Evolutionary conservation across 2,888 invertebrate species (phyloP).

Genomic region (Beris morrisii): DNA sequence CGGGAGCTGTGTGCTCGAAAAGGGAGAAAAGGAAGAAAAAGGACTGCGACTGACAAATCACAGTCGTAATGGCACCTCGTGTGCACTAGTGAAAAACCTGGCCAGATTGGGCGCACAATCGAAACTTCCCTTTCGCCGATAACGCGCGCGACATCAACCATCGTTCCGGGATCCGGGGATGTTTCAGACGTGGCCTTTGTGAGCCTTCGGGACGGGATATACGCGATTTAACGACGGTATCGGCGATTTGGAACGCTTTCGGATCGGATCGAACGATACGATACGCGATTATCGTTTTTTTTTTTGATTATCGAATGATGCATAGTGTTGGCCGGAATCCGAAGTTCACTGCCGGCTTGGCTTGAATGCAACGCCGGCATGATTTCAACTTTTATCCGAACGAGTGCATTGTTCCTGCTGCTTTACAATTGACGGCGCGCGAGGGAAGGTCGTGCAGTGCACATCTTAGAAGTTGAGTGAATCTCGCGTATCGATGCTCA

Average conservation of each 20-base stretch:
- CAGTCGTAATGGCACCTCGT: slow-evolving; percentile 18
- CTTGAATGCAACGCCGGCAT: slow-evolving; percentile 24
- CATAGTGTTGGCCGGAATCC: background rate
- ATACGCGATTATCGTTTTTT: background rate
- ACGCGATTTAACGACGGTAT: background rate
- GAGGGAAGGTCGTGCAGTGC: background rate
- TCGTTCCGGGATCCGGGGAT: slow-evolving; percentile 1
- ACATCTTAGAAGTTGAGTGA: too few species aligned
- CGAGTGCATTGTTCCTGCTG: slow-evolving; percentile 35
- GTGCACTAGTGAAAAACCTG: background rate
- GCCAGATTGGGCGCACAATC: slow-evolving; percentile 14
- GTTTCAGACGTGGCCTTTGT: slow-evolving; percentile 2
- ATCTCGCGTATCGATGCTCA: too few species aligned
- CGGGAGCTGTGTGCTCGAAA: background rate
- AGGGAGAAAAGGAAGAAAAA: slow-evolving; percentile 20
- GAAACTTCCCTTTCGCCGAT: slow-evolving; percentile 12
- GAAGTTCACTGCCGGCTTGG: background rate
- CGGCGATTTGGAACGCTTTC: background rate
- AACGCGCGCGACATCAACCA: too few species aligned
- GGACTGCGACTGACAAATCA: slow-evolving; percentile 23
- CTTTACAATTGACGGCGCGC: slow-evolving; percentile 29
- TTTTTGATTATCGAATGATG: background rate
- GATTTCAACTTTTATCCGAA: slow-evolving; percentile 31
- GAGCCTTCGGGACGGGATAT: background rate
- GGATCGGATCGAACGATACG: background rate